Conservation (phyloP, 2,113 vertebrate genomes). For the Gadus chalcogrammus region DNA sequence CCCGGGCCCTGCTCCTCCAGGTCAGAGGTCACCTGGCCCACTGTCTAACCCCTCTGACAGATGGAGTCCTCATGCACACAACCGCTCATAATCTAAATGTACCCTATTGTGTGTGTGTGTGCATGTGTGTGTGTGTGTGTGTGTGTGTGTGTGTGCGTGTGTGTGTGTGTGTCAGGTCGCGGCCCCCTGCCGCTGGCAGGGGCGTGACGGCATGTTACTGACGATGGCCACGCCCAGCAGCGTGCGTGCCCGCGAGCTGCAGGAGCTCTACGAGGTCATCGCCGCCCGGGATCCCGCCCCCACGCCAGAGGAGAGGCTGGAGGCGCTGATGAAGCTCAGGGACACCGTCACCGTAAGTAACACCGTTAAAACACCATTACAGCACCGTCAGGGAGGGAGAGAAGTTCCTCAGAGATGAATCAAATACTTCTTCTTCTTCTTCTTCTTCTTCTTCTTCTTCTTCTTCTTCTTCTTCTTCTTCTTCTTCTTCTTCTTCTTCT, state of each 20-base stretch:
- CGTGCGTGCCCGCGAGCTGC: constrained; percentile 79
- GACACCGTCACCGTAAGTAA: constrained; percentile 7
- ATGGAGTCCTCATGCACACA: neutral
- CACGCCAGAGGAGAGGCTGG: constrained; percentile 74
- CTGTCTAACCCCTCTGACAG: neutral
- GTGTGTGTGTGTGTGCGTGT: too few relatives aligned
- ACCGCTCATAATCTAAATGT: neutral
- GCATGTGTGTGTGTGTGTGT: too few relatives aligned
- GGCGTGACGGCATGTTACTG: constrained; percentile 69
- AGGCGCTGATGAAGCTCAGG: constrained; percentile 78
- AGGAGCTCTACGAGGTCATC: constrained; percentile 79
- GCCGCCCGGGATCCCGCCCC: constrained; percentile 37
- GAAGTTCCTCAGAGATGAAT: too few relatives aligned
- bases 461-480: too few relatives aligned
- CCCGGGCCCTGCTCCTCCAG: constrained; percentile 80
- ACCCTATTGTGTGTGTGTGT: neutral
- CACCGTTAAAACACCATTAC: neutral
- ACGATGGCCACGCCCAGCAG: constrained; percentile 83
- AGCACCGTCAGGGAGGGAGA: neutral
- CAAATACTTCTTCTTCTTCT: too few relatives aligned
- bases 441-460: too few relatives aligned
- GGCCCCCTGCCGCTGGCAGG: constrained; percentile 78
- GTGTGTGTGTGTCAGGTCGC: constrained; percentile 71
- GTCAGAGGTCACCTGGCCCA: constrained; percentile 64
- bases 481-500: too few relatives aligned